These are phyloP conservation scores for Drosophila nigritarsus DNA, from an alignment of 2,888 invertebrate genomes.

Conservation along the genomic window DNA sequence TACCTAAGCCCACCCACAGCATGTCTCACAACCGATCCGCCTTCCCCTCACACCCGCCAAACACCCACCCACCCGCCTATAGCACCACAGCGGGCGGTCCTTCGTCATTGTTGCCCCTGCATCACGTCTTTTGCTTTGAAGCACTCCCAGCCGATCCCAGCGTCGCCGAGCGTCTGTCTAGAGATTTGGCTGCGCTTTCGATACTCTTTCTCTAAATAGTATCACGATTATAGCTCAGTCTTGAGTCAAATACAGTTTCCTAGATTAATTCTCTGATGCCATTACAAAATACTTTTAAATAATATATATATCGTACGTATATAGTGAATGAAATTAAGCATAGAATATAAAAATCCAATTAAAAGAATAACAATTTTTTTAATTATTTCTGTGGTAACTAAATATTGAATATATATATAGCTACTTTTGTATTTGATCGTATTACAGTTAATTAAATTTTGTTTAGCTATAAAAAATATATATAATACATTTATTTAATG, in stretches of 20 bases:
- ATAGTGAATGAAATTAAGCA: neutral
- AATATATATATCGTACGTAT: fast-evolving
- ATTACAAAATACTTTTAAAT: neutral
- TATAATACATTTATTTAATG: too few relatives aligned
- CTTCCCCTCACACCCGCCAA: neutral
- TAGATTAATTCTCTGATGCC: too few relatives aligned
- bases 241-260: neutral
- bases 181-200: slow-evolving; percentile 22
- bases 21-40: slow-evolving; percentile 10
- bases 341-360: neutral
- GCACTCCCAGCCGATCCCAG: slow-evolving; percentile 39
- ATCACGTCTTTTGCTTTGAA: slow-evolving; percentile 66
- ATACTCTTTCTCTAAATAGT: slow-evolving; percentile 22
- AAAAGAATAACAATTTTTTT: fast-evolving
- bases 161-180: slow-evolving; percentile 42
- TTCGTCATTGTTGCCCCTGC: slow-evolving; percentile 55
- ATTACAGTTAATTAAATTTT: too few relatives aligned
- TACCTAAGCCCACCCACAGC: slow-evolving; percentile 76
- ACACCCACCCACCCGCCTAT: neutral
- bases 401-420: neutral
- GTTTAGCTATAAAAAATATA: too few relatives aligned
- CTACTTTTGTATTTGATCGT: too few relatives aligned
- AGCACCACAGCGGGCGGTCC: slow-evolving; percentile 60
- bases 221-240: neutral
- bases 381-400: neutral